Percentiles rank a stretch among this genome's conserved stretches.
These are phyloP conservation scores for Eulithis testata DNA, from an alignment of 2,888 invertebrate species.

Conservation along the genomic window DNA sequence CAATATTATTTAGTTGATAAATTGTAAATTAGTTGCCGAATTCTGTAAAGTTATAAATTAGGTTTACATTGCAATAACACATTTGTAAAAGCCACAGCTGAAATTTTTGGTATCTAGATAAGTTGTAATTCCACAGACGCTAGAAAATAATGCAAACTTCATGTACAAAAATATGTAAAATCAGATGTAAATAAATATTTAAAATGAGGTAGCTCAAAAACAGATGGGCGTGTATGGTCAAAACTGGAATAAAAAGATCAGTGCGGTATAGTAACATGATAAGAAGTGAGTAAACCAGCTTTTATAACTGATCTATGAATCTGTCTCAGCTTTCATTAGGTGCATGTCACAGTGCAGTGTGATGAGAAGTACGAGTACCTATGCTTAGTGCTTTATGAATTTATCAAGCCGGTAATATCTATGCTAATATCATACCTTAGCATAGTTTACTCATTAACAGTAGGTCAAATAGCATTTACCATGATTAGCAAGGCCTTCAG, in stretches of 20 bases:
- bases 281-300: not conserved
- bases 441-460: conserved; percentile 1
- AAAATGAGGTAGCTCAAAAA: no score
- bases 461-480: not conserved
- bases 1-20: no score
- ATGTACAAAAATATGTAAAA: no score
- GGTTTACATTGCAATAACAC: conserved; percentile 23
- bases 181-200: no score
- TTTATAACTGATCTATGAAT: not conserved
- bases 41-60: conserved; percentile 23
- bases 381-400: conserved; percentile 43
- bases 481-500: no score
- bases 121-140: no score
- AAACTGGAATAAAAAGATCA: no score
- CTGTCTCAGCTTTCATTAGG: conserved; percentile 35
- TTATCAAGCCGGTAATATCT: conserved; percentile 39
- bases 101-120: not conserved
- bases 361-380: conserved; percentile 28
- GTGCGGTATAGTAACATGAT: no score
- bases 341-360: conserved; percentile 29
- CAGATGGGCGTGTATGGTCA: no score
- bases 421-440: conserved; percentile 33
- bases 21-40: conserved; percentile 9
- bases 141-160: no score
- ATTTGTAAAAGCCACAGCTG: not conserved